phyloP scores from a whole-genome alignment of 1,140 invertebrate genomes.

The Scaptodrosophila lebanonensis region DNA sequence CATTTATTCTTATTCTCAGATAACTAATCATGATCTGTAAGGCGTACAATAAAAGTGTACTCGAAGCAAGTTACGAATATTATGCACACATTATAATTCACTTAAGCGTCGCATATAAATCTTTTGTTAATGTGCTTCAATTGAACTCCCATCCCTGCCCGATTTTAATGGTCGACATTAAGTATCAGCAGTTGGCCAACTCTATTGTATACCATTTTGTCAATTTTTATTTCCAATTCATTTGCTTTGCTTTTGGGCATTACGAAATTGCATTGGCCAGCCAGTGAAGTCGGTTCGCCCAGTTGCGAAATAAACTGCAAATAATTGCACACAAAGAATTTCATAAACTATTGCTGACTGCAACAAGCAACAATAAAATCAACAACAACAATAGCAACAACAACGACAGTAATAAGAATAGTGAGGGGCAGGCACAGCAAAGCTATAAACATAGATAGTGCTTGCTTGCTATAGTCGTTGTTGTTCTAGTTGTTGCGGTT shows the following conservation, averaged over 20 bases:
- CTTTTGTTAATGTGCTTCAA: too few species aligned
- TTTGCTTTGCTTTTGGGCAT: constrained; percentile 27
- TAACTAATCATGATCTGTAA: too few species aligned
- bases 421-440: background rate
- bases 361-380: too few species aligned
- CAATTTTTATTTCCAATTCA: constrained; percentile 55
- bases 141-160: too few species aligned
- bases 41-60: too few species aligned
- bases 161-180: too few species aligned
- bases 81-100: too few species aligned
- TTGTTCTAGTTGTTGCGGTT: constrained; percentile 32
- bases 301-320: constrained; percentile 5
- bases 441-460: background rate
- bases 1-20: too few species aligned
- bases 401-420: background rate
- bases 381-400: constrained; percentile 6
- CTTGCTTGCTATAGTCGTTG: background rate
- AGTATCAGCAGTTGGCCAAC: too few species aligned
- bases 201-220: constrained; percentile 39
- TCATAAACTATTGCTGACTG: constrained; percentile 6
- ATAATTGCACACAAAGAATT: constrained; percentile 47
- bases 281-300: too few species aligned
- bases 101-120: too few species aligned
- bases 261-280: constrained; percentile 10
- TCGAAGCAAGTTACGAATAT: too few species aligned